Percentiles rank a stretch among this genome's conserved stretches.
phyloP scores from a whole-genome alignment of 2,113 vertebrate species.

The Ceyx margarethae region DNA sequence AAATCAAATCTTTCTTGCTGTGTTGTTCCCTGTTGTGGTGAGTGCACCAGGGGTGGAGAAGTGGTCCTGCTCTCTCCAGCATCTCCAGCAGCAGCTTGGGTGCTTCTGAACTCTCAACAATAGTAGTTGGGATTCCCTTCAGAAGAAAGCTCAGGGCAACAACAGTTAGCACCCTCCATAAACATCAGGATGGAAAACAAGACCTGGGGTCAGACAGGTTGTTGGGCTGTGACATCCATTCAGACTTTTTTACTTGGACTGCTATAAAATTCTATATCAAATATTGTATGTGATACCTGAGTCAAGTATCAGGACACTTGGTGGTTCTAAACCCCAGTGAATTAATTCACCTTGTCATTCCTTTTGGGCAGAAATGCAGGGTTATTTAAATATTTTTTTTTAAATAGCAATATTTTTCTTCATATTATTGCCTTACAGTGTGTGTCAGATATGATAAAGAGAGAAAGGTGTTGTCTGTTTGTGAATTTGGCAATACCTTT shows the following conservation, averaged over 20 bases:
- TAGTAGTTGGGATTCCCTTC: accelerated
- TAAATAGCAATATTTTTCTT: conserved; percentile 25
- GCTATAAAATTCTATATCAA: neutral
- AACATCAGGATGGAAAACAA: neutral
- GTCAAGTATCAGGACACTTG: neutral
- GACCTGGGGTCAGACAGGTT: neutral
- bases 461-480: neutral
- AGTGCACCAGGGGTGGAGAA: accelerated
- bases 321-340: neutral
- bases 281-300: neutral
- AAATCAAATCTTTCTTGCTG: neutral
- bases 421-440: neutral
- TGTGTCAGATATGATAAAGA: conserved; percentile 27
- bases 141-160: neutral
- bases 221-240: neutral
- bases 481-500: neutral
- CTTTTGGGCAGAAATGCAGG: neutral
- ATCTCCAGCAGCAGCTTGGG: neutral
- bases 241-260: neutral
- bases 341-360: conserved; percentile 41
- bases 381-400: conserved; percentile 22
- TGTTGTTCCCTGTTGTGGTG: accelerated
- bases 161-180: neutral
- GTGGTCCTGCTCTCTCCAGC: neutral
- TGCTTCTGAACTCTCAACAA: neutral